Evolutionary conservation across 2,797 vertebrate species (phyloP), one percentile per base, ranked within the genome.

Genomic region (Leuciscus waleckii): DNA sequence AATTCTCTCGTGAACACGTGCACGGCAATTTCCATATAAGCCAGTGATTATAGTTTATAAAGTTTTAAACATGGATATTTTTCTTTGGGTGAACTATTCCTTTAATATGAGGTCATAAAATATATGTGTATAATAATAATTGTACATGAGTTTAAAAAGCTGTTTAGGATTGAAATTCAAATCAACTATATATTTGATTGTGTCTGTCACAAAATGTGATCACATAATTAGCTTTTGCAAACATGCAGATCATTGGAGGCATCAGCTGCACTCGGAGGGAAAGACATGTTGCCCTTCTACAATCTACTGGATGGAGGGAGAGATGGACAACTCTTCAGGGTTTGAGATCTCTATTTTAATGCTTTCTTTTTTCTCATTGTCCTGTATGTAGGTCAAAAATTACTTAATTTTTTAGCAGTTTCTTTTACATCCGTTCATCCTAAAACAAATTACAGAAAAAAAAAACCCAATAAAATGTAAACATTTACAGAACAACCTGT

Each of bases 271-370:
- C 93, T 99, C 43, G 97, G 97, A 2, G 98, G 98, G 35, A 91
- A 96, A 74, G 96, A 94, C 86, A 46, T 98, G 91, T 75, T 86
- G n/a, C 97, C 98, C 0, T 99, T 98, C 93, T 99, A 98, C 70
- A 90, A 82, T 54, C 93, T 98, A 73, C 88, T 99, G 92, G 92
- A 98, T 41, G 97, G 97, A 1, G 97, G 98, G 87, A 94, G 92
- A 94, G 95, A 97, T 56, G 98, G 98, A 35, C 83, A 90, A 79
- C 96, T 98, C 91, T 97, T 96, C 93, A 95, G 90, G 94, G 98
- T 99, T 94, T 94, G 90, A 69, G 80, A 29, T 79, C 49, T 39
- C 29, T 11, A 23, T 71, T 43, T 70, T 43, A 70, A 58, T 71
- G 2, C n/a, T 75, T 73, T 70, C 5, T 63, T n/a, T 73, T 39